phyloP scores from a whole-genome alignment of 2,888 invertebrate genomes.

The Desoria tigrina region DNA sequence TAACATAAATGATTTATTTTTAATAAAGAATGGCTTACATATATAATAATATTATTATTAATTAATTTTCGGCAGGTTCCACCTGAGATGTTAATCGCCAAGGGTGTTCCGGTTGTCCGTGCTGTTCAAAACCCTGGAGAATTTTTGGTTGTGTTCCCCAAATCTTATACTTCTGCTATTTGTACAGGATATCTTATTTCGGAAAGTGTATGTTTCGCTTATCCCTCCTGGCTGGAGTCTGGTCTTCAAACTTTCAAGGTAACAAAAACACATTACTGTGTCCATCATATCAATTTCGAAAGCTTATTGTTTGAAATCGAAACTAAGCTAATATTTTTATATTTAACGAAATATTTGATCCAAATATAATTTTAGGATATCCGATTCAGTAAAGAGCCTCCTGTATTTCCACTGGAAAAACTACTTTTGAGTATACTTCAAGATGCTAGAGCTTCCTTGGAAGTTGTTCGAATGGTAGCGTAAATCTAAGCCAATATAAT shows the following conservation, averaged over 20 bases:
- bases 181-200: constrained; percentile 85
- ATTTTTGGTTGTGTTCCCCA: constrained; percentile 85
- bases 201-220: constrained; percentile 90
- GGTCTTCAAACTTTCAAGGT: constrained; percentile 75
- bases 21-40: too few relatives aligned
- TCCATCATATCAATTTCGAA: constrained; percentile 6
- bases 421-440: constrained; percentile 73
- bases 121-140: constrained; percentile 84
- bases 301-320: not conserved
- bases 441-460: constrained; percentile 66
- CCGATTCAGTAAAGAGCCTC: constrained; percentile 80
- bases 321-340: too few relatives aligned
- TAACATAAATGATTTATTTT: too few relatives aligned
- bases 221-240: constrained; percentile 73
- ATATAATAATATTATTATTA: too few relatives aligned
- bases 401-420: constrained; percentile 84
- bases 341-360: too few relatives aligned
- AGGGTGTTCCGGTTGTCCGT: constrained; percentile 75
- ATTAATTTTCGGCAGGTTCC: constrained; percentile 65
- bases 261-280: constrained; percentile 42
- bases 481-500: too few relatives aligned
- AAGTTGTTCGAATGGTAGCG: constrained; percentile 68
- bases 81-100: constrained; percentile 70
- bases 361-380: constrained; percentile 67
- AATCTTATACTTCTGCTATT: constrained; percentile 83